Evolutionary conservation across 2,113 vertebrate genomes (phyloP).

Genomic region (Petroica traversi): DNA sequence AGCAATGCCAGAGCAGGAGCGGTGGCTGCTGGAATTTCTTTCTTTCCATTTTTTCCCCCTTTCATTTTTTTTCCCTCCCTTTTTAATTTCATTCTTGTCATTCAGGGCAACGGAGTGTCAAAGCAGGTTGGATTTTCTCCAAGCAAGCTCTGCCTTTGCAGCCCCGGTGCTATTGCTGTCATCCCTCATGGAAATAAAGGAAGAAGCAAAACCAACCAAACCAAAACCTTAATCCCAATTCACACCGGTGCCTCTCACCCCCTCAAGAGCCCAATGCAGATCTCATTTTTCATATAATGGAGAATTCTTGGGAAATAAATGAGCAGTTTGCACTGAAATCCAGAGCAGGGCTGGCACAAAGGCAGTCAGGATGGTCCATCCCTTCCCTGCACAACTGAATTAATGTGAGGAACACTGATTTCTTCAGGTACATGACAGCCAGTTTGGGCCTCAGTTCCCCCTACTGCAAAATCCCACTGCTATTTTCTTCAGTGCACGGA

Average conservation of each 20-base stretch:
- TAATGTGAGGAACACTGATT: no score
- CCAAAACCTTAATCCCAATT: background rate
- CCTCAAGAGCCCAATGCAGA: background rate
- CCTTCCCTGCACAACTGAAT: background rate
- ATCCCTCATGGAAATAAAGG: background rate
- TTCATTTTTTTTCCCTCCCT: fast-evolving
- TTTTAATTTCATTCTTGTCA: background rate
- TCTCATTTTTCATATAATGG: background rate
- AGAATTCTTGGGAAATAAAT: background rate
- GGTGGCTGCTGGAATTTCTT: background rate
- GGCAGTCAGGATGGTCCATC: fast-evolving
- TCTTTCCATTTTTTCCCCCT: background rate
- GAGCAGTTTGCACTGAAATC: background rate
- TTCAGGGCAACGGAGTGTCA: background rate
- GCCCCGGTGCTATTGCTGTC: background rate
- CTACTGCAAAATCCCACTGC: background rate
- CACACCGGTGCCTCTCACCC: background rate
- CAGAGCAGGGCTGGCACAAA: background rate
- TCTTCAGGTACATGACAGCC: background rate
- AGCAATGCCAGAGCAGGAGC: background rate
- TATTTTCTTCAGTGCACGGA: background rate
- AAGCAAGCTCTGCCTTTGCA: background rate
- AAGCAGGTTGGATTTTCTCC: background rate
- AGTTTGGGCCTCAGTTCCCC: background rate
- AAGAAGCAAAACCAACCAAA: background rate